phyloP scores from a whole-genome alignment of 64 coral and sea anemone species.

The Actinia tenebrosa region DNA sequence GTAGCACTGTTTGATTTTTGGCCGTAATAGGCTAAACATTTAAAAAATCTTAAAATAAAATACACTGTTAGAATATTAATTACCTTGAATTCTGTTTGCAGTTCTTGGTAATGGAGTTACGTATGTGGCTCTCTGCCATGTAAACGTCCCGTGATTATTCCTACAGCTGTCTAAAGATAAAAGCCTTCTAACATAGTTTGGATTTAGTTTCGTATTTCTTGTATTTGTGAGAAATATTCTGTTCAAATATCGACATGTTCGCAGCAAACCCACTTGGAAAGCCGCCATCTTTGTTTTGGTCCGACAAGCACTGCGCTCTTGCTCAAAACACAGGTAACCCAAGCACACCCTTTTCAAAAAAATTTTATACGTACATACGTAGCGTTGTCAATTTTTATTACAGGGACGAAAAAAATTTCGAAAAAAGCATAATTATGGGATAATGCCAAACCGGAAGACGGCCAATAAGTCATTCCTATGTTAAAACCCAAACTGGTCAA shows the following conservation, averaged over 20 bases:
- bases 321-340: neutral
- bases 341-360: neutral
- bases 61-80: no score
- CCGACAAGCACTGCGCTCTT: conserved; percentile 1
- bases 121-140: neutral
- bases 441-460: no score
- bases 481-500: no score
- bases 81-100: neutral
- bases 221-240: neutral
- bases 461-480: no score
- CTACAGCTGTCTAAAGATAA: neutral
- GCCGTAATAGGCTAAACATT: no score
- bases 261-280: neutral
- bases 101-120: neutral
- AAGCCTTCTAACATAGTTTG: neutral
- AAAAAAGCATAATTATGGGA: no score
- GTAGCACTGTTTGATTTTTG: no score
- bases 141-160: neutral
- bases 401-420: no score
- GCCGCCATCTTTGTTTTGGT: conserved; percentile 24
- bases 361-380: no score
- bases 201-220: neutral
- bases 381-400: no score
- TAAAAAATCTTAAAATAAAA: no score
- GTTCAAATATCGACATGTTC: neutral